Evolutionary conservation across 2,888 invertebrate genomes (phyloP).

Genomic region (Colletes collaris): DNA sequence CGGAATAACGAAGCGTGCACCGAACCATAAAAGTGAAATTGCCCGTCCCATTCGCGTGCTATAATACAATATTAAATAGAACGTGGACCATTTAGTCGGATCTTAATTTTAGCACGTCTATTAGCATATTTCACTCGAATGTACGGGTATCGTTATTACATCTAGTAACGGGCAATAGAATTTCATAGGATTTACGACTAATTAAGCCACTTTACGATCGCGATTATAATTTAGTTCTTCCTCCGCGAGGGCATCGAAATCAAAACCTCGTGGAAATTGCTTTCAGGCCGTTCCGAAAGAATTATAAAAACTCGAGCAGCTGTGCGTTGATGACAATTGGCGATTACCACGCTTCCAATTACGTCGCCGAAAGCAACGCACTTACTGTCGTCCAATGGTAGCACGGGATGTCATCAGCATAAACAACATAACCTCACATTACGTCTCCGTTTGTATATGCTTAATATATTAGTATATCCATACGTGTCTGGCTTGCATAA

Average conservation of each 20-base stretch:
- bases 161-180: not conserved
- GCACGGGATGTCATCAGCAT: no score
- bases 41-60: not conserved
- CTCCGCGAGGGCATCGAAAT: not conserved
- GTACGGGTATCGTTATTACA: not conserved
- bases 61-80: not conserved
- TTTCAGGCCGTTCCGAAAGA: no score
- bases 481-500: no score
- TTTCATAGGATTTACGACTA: constrained; percentile 5
- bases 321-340: no score
- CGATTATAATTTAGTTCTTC: constrained; percentile 4
- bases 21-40: constrained; percentile 1
- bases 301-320: no score
- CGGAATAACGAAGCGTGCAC: not conserved
- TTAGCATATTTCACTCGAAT: not conserved
- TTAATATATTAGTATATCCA: no score
- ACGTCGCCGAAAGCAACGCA: no score
- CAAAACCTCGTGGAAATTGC: not conserved
- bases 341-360: no score
- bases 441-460: no score
- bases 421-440: no score
- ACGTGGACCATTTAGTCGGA: constrained; percentile 4
- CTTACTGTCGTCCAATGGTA: no score
- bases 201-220: not conserved
- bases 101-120: constrained; percentile 5